phyloP scores from a whole-genome alignment of 2,113 vertebrate genomes.

The Tyrannus savana region DNA sequence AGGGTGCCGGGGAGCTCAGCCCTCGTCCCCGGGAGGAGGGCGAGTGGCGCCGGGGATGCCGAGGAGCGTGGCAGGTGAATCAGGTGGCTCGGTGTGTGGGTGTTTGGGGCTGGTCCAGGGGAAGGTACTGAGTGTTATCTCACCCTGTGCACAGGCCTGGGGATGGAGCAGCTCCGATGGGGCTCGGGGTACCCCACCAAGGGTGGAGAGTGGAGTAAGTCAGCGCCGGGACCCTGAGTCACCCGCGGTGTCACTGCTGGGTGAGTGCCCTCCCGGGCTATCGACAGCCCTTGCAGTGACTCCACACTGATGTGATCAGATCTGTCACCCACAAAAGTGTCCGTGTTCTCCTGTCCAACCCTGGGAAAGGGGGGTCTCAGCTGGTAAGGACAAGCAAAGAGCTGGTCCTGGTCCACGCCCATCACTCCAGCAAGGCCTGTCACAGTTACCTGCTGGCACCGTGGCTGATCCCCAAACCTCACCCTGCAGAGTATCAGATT shows the following conservation, averaged over 20 bases:
- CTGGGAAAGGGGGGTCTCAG: not conserved
- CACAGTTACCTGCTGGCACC: not conserved
- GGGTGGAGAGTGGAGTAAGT: not conserved
- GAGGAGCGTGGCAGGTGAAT: not conserved
- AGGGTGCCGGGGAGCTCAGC: not conserved
- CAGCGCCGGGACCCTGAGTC: not conserved
- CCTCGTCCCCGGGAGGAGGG: fast-evolving
- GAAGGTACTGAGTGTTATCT: not conserved
- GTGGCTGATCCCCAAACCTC: not conserved
- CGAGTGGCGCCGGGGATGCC: not conserved
- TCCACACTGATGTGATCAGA: fast-evolving
- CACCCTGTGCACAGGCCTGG: not conserved
- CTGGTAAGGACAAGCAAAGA: not conserved
- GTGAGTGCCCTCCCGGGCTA: not conserved
- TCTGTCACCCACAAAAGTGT: not conserved
- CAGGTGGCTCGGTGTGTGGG: not conserved
- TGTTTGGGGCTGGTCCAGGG: not conserved
- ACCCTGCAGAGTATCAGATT: not conserved
- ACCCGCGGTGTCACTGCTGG: not conserved
- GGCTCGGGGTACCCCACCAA: not conserved
- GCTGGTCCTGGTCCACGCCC: not conserved
- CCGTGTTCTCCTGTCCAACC: not conserved
- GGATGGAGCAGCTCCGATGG: not conserved
- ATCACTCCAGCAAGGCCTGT: not conserved
- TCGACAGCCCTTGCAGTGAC: not conserved